A percentile compares a stretch with the other conserved stretches of the same genome.
phyloP scores from a whole-genome alignment of 2,888 invertebrate species.

The Drosophila testacea region DNA sequence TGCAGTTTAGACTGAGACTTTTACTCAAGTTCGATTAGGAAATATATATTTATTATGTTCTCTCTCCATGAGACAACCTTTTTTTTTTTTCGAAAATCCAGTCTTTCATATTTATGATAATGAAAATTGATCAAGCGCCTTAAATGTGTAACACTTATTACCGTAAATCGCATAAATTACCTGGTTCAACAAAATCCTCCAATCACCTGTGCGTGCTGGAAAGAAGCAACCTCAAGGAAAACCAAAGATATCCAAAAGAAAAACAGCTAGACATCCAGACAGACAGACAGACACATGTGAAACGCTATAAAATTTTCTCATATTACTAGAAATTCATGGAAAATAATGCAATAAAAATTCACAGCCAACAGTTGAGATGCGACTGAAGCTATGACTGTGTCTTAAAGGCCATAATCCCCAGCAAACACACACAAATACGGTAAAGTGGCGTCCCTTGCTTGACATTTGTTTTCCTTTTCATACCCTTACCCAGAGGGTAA shows the following conservation, averaged over 20 bases:
- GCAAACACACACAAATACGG: conserved; percentile 1
- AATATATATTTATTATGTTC: not conserved
- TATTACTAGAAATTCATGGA: conserved; percentile 83
- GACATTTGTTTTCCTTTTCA: conserved; percentile 43
- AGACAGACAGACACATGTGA: conserved; percentile 40
- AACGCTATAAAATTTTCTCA: conserved; percentile 72
- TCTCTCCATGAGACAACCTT: too few species aligned
- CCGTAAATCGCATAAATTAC: conserved; percentile 65
- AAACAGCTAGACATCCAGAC: conserved; percentile 6
- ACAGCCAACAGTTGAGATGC: conserved; percentile 63
- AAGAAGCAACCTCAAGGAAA: conserved; percentile 4
- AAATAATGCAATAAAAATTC: conserved; percentile 84
- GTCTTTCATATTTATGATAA: conserved; percentile 28
- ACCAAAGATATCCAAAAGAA: conserved; percentile 7
- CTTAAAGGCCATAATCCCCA: conserved; percentile 59
- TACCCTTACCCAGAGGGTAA: conserved; percentile 19
- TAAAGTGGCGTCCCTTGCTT: conserved; percentile 31
- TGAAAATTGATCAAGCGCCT: conserved; percentile 49
- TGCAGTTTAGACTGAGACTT: not conserved
- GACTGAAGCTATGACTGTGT: conserved; percentile 30
- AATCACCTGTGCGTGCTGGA: conserved; percentile 53
- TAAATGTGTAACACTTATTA: conserved; percentile 29
- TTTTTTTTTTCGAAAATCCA: too few species aligned
- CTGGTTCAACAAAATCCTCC: conserved; percentile 24
- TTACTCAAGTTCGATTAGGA: too few species aligned